Percentiles rank a stretch among this genome's conserved stretches.
Conservation (phyloP, 2,113 vertebrate genomes). For the Nyctereutes procyonoides region DNA sequence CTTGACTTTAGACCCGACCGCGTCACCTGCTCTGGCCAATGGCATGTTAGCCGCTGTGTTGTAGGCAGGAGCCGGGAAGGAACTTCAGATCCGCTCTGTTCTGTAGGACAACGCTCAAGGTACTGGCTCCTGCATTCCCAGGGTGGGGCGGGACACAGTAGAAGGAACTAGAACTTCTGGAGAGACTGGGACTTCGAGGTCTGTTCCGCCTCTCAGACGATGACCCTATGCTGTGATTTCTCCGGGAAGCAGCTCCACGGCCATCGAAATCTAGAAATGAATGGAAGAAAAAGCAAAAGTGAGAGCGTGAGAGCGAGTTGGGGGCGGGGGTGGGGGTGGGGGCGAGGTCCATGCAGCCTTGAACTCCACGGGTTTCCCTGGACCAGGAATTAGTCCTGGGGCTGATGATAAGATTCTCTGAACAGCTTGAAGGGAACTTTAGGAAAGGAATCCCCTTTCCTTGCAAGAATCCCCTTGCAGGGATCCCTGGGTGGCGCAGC, state of each 20-base stretch:
- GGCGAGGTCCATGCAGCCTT: background rate
- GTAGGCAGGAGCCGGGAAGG: rapidly evolving
- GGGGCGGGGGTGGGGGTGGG: rapidly evolving
- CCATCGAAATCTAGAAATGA: background rate
- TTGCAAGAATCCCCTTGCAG: background rate
- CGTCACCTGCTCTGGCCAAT: background rate
- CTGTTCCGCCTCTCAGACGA: background rate
- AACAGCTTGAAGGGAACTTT: too few relatives aligned
- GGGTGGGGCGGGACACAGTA: rapidly evolving
- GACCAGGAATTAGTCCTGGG: background rate
- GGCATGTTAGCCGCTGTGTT: background rate
- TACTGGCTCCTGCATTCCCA: rapidly evolving
- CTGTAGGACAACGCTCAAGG: rapidly evolving
- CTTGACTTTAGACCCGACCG: background rate
- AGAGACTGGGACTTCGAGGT: background rate
- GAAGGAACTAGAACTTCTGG: background rate
- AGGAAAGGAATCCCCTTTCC: too few relatives aligned
- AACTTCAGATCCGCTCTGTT: background rate
- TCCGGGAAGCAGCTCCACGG: background rate
- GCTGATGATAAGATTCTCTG: background rate
- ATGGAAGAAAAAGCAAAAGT: background rate
- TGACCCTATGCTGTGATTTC: background rate
- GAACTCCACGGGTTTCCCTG: background rate
- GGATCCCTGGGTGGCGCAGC: too few relatives aligned
- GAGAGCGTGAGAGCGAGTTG: too few relatives aligned